Evolutionary conservation across 2,888 invertebrate genomes (phyloP).

Genomic region (Idaea biselata): DNA sequence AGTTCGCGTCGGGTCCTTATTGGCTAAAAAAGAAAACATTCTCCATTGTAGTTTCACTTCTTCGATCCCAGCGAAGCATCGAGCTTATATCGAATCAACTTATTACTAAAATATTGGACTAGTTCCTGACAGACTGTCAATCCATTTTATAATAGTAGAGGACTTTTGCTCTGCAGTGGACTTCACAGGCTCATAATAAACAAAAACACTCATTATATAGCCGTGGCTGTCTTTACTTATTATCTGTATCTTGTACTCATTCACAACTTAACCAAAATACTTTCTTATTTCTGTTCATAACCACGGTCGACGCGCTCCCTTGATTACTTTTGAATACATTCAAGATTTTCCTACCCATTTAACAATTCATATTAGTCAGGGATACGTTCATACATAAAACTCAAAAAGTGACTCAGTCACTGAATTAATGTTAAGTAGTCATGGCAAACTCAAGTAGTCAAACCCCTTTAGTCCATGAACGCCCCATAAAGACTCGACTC

Average conservation of each 20-base stretch:
- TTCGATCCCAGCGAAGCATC: background rate
- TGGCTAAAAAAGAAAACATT: conserved; percentile 69
- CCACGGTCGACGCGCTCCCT: background rate
- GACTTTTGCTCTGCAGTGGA: no score
- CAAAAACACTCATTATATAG: background rate
- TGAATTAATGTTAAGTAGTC: no score
- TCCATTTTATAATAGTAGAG: no score
- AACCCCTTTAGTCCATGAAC: no score
- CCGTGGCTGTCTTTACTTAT: background rate
- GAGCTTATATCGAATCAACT: conserved; percentile 1
- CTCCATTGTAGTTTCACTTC: conserved; percentile 11
- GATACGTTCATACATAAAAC: no score
- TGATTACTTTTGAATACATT: background rate
- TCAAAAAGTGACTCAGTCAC: no score
- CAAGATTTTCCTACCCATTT: background rate
- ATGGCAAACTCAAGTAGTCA: no score
- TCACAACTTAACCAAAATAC: background rate
- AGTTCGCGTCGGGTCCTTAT: conserved; percentile 61
- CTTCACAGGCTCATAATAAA: no score
- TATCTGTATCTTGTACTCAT: background rate
- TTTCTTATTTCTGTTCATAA: background rate
- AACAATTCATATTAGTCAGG: no score
- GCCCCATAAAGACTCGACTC: no score
- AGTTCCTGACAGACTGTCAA: no score
- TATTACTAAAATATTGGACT: background rate